Evolutionary conservation across 2,113 vertebrate species (phyloP).

Genomic region (Dicerorhinus sumatrensis): DNA sequence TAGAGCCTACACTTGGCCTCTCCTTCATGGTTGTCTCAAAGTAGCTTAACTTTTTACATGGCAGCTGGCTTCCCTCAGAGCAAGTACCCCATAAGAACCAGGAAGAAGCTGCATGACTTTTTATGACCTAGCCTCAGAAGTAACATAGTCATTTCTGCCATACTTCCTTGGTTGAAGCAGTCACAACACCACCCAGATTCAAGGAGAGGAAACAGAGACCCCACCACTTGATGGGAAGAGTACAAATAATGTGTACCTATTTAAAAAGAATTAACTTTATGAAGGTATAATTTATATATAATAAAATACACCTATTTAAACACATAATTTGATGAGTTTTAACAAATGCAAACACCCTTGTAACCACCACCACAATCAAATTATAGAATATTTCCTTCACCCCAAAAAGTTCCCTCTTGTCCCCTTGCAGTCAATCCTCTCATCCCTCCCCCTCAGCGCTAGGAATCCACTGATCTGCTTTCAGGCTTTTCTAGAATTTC

Average conservation of each 20-base stretch:
- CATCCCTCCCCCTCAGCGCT: too few species aligned
- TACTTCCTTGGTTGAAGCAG: neutral
- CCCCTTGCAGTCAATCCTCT: neutral
- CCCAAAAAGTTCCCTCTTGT: neutral
- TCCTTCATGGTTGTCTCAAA: neutral
- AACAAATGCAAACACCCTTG: neutral
- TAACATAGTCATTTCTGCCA: neutral
- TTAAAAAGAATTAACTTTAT: conserved; percentile 12
- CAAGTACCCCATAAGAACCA: neutral
- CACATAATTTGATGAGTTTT: neutral
- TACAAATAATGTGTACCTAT: neutral
- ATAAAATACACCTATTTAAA: neutral
- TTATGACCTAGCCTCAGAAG: neutral
- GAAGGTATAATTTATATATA: neutral
- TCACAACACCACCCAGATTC: neutral
- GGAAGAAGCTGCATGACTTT: neutral
- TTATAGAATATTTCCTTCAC: neutral
- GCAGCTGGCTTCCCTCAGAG: neutral
- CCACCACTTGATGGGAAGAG: neutral
- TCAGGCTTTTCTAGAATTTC: neutral
- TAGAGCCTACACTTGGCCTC: neutral
- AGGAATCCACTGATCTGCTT: neutral
- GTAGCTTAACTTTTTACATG: neutral
- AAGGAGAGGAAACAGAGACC: neutral
- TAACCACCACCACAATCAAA: neutral